Conservation (phyloP, 2,888 invertebrate genomes). For the Megalurothrips usitatus region DNA sequence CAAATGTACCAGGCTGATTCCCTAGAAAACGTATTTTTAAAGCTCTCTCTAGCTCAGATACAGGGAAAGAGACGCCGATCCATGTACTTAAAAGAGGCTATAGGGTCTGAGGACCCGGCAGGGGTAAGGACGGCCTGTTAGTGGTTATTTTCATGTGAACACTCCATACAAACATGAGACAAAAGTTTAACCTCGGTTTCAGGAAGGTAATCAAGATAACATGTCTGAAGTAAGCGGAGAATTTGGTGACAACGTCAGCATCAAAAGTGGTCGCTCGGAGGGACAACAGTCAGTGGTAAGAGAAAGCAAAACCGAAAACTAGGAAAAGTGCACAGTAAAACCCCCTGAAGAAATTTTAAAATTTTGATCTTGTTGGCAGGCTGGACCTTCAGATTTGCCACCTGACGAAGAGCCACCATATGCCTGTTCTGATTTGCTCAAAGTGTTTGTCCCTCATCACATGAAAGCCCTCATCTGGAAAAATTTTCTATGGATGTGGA, state of each 20-base stretch:
- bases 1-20: conserved; percentile 67
- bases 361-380: conserved; percentile 28
- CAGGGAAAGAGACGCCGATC: conserved; percentile 74
- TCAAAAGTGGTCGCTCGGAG: conserved; percentile 56
- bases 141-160: neutral
- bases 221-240: conserved; percentile 72
- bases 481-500: conserved; percentile 79
- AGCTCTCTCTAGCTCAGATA: conserved; percentile 74
- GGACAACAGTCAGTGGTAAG: neutral
- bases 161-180: neutral
- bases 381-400: conserved; percentile 59
- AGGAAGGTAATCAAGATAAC: conserved; percentile 54
- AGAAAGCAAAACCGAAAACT: neutral
- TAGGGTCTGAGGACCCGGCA: conserved; percentile 38
- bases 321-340: neutral
- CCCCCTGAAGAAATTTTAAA: neutral
- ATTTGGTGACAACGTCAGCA: conserved; percentile 79
- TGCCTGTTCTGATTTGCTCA: conserved; percentile 55
- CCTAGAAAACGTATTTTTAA: conserved; percentile 75
- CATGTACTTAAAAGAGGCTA: conserved; percentile 71
- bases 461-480: conserved; percentile 84
- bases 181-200: neutral
- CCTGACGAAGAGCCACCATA: conserved; percentile 60
- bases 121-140: conserved; percentile 13
- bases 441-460: conserved; percentile 63